Percentiles rank a stretch among this genome's conserved stretches.
phyloP scores from a whole-genome alignment of 2,888 invertebrate species.

The Carabus problematicus region DNA sequence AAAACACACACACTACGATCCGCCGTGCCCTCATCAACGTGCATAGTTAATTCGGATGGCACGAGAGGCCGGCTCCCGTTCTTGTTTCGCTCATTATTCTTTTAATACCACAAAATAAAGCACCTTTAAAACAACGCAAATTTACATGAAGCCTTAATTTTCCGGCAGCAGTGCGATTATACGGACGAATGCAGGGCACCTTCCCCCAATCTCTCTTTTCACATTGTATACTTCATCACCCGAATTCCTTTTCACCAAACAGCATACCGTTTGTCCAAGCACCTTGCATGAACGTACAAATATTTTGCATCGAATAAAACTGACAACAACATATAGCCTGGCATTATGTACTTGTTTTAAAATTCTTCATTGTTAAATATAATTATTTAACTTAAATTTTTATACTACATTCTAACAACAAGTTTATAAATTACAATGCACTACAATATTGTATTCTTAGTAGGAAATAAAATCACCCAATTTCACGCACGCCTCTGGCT shows the following conservation, averaged over 20 bases:
- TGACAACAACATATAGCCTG: not conserved
- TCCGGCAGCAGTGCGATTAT: constrained; percentile 4
- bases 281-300: not conserved
- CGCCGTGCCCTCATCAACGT: not conserved
- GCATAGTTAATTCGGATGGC: constrained; percentile 11
- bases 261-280: not conserved
- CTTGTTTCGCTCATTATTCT: constrained; percentile 13
- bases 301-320: not conserved
- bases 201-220: not conserved
- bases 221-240: not conserved
- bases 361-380: not conserved
- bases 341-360: not conserved
- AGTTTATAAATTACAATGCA: too few species aligned
- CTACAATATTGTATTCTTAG: too few species aligned
- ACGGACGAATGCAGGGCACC: not conserved
- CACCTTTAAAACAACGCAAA: constrained; percentile 13
- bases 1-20: not conserved
- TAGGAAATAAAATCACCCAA: too few species aligned
- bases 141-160: constrained; percentile 17
- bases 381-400: too few species aligned
- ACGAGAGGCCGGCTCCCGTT: not conserved
- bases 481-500: too few species aligned
- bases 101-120: constrained; percentile 14
- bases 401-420: too few species aligned
- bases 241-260: not conserved